Conservation (phyloP, 2,113 vertebrate species). For the Campylorhamphus procurvoides region DNA sequence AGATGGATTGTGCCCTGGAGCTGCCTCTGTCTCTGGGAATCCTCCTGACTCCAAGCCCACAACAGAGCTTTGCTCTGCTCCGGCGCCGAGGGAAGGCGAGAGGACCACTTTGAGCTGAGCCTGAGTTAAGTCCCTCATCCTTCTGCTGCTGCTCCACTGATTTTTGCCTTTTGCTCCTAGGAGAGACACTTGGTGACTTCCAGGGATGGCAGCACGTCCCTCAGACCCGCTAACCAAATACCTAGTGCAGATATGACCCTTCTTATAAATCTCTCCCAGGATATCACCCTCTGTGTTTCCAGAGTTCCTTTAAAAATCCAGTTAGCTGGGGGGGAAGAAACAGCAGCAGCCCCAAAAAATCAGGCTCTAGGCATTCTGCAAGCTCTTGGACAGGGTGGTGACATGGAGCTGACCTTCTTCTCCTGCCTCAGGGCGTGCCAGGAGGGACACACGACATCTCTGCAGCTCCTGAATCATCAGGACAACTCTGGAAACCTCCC, state of each 20-base stretch:
- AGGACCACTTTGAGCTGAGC: neutral
- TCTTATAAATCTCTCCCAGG: rapidly evolving
- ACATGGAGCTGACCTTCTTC: neutral
- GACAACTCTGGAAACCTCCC: neutral
- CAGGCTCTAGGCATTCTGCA: rapidly evolving
- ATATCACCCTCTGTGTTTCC: neutral
- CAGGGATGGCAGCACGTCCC: neutral
- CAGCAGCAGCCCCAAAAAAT: rapidly evolving
- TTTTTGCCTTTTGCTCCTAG: neutral
- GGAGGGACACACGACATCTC: neutral
- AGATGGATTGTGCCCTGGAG: neutral
- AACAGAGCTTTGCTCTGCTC: neutral
- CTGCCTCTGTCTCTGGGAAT: neutral
- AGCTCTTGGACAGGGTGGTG: rapidly evolving
- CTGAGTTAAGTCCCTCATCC: neutral
- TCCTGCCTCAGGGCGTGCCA: neutral
- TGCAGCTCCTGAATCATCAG: neutral
- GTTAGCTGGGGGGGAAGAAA: neutral
- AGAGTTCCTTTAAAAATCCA: neutral
- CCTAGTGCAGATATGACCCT: rapidly evolving
- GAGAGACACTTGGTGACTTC: neutral
- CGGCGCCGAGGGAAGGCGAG: rapidly evolving
- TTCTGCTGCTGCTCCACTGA: no score
- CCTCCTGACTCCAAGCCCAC: neutral
- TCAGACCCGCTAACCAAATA: rapidly evolving